Conservation (phyloP, 1,140 invertebrate genomes). For the Charaxes varanes region DNA sequence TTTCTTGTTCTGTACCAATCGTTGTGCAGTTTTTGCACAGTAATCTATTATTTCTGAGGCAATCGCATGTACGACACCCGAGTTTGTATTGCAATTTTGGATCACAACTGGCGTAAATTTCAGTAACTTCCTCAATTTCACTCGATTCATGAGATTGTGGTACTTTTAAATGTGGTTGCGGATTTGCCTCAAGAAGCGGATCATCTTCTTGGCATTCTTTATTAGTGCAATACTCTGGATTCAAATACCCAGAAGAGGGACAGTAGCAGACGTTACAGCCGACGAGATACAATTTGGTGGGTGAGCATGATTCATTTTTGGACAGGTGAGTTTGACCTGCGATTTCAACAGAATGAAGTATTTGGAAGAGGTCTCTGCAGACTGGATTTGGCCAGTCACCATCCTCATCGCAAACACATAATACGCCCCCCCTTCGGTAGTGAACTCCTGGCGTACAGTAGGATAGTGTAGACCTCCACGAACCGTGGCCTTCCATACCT, state of each 20-base stretch:
- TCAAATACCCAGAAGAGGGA: conserved; percentile 28
- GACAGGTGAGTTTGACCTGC: conserved; percentile 16
- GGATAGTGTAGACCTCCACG: conserved; percentile 32
- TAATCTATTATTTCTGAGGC: conserved; percentile 50
- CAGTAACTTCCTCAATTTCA: conserved; percentile 14
- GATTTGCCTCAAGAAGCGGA: conserved; percentile 21
- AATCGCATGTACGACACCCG: conserved; percentile 41
- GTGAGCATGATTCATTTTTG: conserved; percentile 28
- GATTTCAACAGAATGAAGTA: conserved; percentile 38
- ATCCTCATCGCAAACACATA: conserved; percentile 53
- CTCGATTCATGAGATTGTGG: conserved; percentile 1
- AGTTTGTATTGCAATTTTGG: conserved; percentile 30
- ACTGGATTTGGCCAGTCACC: conserved; percentile 55
- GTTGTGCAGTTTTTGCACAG: conserved; percentile 27
- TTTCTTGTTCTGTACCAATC: too few relatives aligned
- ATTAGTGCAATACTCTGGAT: conserved; percentile 40
- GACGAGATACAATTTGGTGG: conserved; percentile 42
- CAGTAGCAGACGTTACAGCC: conserved; percentile 59
- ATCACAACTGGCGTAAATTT: conserved; percentile 43
- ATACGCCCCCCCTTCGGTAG: conserved; percentile 29
- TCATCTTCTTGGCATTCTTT: conserved; percentile 36
- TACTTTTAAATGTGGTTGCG: background rate
- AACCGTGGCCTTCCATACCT: conserved; percentile 57
- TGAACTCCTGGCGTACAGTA: conserved; percentile 41
- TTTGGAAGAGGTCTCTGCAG: conserved; percentile 42